phyloP scores from a whole-genome alignment of 2,888 invertebrate genomes.

The Tinea pellionella region DNA sequence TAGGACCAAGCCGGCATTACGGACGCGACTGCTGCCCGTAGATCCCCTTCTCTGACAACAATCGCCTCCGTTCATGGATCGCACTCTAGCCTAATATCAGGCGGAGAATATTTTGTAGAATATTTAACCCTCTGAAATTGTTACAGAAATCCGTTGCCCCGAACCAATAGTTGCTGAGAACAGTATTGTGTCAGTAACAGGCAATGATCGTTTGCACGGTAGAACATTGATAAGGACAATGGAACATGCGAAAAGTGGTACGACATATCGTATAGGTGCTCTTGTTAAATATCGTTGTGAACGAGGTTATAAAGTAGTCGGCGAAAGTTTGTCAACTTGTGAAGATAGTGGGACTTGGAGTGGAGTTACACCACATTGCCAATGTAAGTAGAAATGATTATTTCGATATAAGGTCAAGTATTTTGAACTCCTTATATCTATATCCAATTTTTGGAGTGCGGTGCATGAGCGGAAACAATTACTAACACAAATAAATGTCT shows the following conservation, averaged over 20 bases:
- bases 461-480: too few species aligned
- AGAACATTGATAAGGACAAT: constrained; percentile 83
- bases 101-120: too few species aligned
- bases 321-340: constrained; percentile 86
- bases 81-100: too few species aligned
- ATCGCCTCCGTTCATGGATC: too few species aligned
- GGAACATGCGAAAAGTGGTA: constrained; percentile 75
- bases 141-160: constrained; percentile 85
- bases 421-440: too few species aligned
- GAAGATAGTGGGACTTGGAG: constrained; percentile 90
- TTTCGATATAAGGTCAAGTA: background rate
- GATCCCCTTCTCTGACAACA: too few species aligned
- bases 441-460: too few species aligned
- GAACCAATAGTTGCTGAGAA: constrained; percentile 87
- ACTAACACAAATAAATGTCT: too few species aligned
- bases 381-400: constrained; percentile 72
- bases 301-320: constrained; percentile 87
- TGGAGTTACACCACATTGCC: constrained; percentile 83
- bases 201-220: constrained; percentile 91
- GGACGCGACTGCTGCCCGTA: too few species aligned
- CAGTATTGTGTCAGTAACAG: constrained; percentile 88
- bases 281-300: constrained; percentile 91
- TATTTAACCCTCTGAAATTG: too few species aligned
- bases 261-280: constrained; percentile 87
- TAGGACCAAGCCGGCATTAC: too few species aligned